These are phyloP conservation scores for Bufo bufo DNA, from an alignment of 2,113 vertebrate species.

Conservation along the genomic window DNA sequence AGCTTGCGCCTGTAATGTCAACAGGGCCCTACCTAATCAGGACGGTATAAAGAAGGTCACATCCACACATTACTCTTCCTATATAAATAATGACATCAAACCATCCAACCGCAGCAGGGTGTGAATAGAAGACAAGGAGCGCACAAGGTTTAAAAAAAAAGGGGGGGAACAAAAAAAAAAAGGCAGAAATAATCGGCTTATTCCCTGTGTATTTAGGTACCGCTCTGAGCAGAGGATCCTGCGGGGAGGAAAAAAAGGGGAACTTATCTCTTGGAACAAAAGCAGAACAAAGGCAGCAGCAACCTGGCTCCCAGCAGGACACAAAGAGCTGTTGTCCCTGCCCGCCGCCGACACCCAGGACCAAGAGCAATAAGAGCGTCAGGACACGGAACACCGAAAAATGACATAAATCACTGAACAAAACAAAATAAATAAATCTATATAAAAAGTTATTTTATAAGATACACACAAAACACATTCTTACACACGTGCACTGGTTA, in stretches of 20 bases:
- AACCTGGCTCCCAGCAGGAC: conserved; percentile 43
- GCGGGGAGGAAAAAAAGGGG: not conserved
- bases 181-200: not conserved
- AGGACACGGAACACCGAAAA: not conserved
- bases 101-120: too few species aligned
- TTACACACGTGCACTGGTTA: too few species aligned
- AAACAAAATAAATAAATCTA: too few species aligned
- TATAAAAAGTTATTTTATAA: too few species aligned
- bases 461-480: too few species aligned
- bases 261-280: conserved; percentile 26
- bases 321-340: conserved; percentile 39
- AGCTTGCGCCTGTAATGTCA: too few species aligned
- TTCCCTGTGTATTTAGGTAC: not conserved
- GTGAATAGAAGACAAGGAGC: not conserved
- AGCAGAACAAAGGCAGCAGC: conserved; percentile 35
- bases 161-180: not conserved
- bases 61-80: too few species aligned
- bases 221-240: not conserved
- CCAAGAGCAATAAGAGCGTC: not conserved
- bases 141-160: not conserved
- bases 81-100: too few species aligned
- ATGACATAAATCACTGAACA: too few species aligned
- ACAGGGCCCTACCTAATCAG: too few species aligned
- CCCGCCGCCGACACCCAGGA: not conserved
- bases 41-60: too few species aligned